phyloP scores from a whole-genome alignment of 1,140 invertebrate genomes.

The Laodelphax striatellus region DNA sequence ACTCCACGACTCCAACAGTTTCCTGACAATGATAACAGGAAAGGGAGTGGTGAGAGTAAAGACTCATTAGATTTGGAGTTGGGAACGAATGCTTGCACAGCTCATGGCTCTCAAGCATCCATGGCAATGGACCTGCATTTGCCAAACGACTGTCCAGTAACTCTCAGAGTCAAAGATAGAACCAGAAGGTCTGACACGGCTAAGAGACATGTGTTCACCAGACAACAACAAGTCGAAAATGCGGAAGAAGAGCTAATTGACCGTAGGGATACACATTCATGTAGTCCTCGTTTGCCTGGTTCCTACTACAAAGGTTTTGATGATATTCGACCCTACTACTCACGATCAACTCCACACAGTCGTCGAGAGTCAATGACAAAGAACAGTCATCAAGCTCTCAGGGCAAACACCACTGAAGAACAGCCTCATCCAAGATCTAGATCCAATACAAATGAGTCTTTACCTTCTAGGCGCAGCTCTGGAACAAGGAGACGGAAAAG shows the following conservation, averaged over 20 bases:
- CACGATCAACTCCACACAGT: slow-evolving; percentile 12
- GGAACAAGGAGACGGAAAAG: slow-evolving; percentile 5
- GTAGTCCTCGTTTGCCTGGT: slow-evolving; percentile 11
- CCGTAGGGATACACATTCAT: slow-evolving; percentile 17
- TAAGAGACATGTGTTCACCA: slow-evolving; percentile 54
- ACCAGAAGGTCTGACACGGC: slow-evolving; percentile 48
- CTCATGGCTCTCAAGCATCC: slow-evolving; percentile 48
- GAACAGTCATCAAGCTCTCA: background rate
- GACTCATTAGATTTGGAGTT: slow-evolving; percentile 21
- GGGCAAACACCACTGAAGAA: slow-evolving; percentile 7
- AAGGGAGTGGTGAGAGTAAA: slow-evolving; percentile 19
- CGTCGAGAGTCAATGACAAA: slow-evolving; percentile 11
- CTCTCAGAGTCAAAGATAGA: slow-evolving; percentile 50
- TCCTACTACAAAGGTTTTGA: slow-evolving; percentile 7
- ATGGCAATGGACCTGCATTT: slow-evolving; percentile 61
- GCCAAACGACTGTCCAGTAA: slow-evolving; percentile 49
- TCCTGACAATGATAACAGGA: slow-evolving; percentile 15
- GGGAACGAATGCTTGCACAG: slow-evolving; percentile 19
- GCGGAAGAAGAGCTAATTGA: slow-evolving; percentile 33
- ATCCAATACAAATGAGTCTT: slow-evolving; percentile 10
- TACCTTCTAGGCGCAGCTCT: background rate
- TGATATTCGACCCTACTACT: slow-evolving; percentile 12
- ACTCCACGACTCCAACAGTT: slow-evolving; percentile 21
- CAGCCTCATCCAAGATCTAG: slow-evolving; percentile 2
- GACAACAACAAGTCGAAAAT: slow-evolving; percentile 55